Conservation (phyloP, 37 sponge, comb jelly and placozoan genomes). For the Dysidea cf. avara region DNA sequence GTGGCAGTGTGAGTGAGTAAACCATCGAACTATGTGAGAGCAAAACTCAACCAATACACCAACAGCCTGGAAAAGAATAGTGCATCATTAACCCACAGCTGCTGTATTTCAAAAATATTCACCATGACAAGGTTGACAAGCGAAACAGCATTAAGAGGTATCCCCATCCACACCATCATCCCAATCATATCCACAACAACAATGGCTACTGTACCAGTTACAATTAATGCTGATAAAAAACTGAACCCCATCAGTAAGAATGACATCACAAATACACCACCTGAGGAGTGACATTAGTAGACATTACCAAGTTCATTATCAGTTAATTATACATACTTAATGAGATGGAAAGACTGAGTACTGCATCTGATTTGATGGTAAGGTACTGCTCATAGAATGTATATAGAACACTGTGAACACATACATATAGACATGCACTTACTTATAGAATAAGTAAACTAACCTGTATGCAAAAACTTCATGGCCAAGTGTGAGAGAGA, state of each 20-base stretch:
- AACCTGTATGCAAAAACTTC: no score
- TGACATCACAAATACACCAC: no score
- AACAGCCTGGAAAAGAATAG: constrained; percentile 66
- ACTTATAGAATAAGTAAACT: no score
- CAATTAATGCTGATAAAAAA: constrained; percentile 74
- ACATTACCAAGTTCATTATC: no score
- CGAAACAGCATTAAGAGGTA: constrained; percentile 91
- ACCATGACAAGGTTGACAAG: constrained; percentile 98
- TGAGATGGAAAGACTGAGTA: constrained; percentile 78
- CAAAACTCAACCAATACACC: constrained; percentile 99
- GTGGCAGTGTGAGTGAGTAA: constrained; percentile 41
- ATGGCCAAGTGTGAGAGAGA: no score
- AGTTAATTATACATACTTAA: no score
- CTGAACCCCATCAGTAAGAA: no score
- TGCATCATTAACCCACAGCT: no score
- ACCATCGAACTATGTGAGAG: constrained; percentile 95
- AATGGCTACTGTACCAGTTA: constrained; percentile 69
- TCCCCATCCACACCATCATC: constrained; percentile 75
- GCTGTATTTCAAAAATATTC: constrained; percentile 13
- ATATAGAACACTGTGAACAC: constrained; percentile 73
- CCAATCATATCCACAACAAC: constrained; percentile 92
- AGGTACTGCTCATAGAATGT: constrained; percentile 99
- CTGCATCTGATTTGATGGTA: constrained; percentile 56
- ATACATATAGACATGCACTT: neutral
- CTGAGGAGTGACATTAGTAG: no score